Evolutionary conservation across 2,797 vertebrate species (phyloP).

Genomic region (Chelon auratus): DNA sequence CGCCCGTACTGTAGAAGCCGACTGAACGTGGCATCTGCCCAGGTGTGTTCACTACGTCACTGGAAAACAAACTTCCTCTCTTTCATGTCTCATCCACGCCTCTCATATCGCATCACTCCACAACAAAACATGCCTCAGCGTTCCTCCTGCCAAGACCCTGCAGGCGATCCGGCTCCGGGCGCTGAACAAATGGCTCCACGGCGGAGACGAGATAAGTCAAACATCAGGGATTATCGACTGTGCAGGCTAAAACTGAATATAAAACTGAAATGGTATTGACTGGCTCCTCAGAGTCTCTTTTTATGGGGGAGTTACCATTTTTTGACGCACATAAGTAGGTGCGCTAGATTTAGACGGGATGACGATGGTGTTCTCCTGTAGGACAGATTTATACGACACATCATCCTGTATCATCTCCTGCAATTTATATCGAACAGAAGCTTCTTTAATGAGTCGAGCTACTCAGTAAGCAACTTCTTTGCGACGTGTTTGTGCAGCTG

Average conservation of each 20-base stretch:
- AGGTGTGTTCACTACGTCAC: slow-evolving; percentile 35
- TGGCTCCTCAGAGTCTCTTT: slow-evolving; percentile 31
- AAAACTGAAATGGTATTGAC: slow-evolving; percentile 67
- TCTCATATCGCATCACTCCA: slow-evolving; percentile 37
- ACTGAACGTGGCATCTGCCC: slow-evolving; percentile 22
- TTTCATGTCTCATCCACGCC: slow-evolving; percentile 33
- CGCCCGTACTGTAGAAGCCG: neutral
- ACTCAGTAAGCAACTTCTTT: slow-evolving; percentile 3
- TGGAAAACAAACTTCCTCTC: slow-evolving; percentile 18
- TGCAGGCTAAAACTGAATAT: slow-evolving; percentile 56
- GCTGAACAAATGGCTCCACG: slow-evolving; percentile 41
- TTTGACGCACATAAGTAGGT: slow-evolving; percentile 42
- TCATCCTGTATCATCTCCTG: slow-evolving; percentile 1
- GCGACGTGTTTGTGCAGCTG: neutral
- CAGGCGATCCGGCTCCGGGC: slow-evolving; percentile 34
- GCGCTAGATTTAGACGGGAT: slow-evolving; percentile 20
- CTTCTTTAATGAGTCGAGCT: slow-evolving; percentile 11
- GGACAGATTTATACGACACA: slow-evolving; percentile 19
- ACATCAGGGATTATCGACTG: slow-evolving; percentile 57
- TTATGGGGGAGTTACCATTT: slow-evolving; percentile 51
- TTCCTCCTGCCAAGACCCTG: slow-evolving; percentile 41
- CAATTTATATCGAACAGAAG: slow-evolving; percentile 1
- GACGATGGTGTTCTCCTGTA: slow-evolving; percentile 15
- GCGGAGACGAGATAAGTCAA: slow-evolving; percentile 55
- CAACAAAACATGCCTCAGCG: slow-evolving; percentile 49